These are phyloP conservation scores for Drosophila busckii DNA, from an alignment of 1,140 invertebrate species.

Conservation along the genomic window DNA sequence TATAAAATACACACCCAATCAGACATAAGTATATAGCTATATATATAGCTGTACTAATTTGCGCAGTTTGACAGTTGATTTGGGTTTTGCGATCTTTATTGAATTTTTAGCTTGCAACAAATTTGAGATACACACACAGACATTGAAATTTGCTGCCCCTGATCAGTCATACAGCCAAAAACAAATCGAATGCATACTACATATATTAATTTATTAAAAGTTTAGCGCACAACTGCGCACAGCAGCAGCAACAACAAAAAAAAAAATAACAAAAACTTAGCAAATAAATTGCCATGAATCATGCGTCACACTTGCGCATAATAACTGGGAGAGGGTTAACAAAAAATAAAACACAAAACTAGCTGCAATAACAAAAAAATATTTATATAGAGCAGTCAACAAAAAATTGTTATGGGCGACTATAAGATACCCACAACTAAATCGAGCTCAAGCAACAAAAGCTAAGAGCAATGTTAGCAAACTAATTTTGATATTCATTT, in stretches of 20 bases:
- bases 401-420: too few relatives aligned
- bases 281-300: conserved; percentile 53
- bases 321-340: conserved; percentile 44
- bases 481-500: too few relatives aligned
- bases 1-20: conserved; percentile 35
- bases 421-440: too few relatives aligned
- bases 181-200: conserved; percentile 13
- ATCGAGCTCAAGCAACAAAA: too few relatives aligned
- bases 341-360: conserved; percentile 15
- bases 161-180: conserved; percentile 47
- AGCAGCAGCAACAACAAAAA: conserved; percentile 7
- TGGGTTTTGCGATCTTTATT: conserved; percentile 54
- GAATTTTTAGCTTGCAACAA: background rate
- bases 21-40: background rate
- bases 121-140: background rate
- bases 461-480: too few relatives aligned
- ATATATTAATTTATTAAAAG: conserved; percentile 70
- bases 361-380: too few relatives aligned
- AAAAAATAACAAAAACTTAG: conserved; percentile 25
- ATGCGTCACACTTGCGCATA: conserved; percentile 69
- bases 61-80: conserved; percentile 62
- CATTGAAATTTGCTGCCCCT: conserved; percentile 18
- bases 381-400: too few relatives aligned
- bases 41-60: conserved; percentile 32
- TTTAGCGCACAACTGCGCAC: conserved; percentile 62